These are phyloP conservation scores for Omphaloscelis lunosa DNA, from an alignment of 2,888 invertebrate genomes.

Conservation along the genomic window DNA sequence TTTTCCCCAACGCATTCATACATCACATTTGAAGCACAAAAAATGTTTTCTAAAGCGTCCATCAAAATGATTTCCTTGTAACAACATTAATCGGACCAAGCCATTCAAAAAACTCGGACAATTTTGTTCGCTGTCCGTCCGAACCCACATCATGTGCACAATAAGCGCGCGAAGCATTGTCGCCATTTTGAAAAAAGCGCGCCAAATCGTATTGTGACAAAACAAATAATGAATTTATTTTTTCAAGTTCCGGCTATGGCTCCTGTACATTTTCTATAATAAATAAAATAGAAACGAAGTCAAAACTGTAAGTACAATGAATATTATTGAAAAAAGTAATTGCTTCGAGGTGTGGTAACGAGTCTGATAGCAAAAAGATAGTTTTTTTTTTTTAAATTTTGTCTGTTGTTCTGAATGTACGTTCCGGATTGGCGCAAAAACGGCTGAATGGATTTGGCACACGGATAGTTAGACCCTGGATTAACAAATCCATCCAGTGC, in stretches of 20 bases:
- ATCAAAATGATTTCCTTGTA: slow-evolving; percentile 86
- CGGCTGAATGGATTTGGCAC: background rate
- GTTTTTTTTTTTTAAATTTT: background rate
- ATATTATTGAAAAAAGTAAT: background rate
- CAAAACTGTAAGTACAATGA: background rate
- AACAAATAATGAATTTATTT: slow-evolving; percentile 79
- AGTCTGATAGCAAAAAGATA: background rate
- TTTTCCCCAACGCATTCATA: slow-evolving; percentile 67
- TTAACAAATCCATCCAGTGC: too few relatives aligned
- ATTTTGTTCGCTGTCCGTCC: slow-evolving; percentile 77
- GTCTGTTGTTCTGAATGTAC: background rate
- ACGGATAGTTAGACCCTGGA: too few relatives aligned
- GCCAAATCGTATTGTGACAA: slow-evolving; percentile 80
- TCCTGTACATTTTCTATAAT: slow-evolving; percentile 28
- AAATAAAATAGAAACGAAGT: background rate
- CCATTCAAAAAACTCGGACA: slow-evolving; percentile 85
- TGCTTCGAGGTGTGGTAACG: background rate
- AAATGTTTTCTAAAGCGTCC: slow-evolving; percentile 83
- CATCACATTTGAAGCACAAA: slow-evolving; percentile 65
- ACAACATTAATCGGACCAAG: slow-evolving; percentile 82
- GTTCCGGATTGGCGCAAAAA: background rate
- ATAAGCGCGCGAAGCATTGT: slow-evolving; percentile 79
- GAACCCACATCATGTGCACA: slow-evolving; percentile 87
- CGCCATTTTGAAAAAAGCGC: slow-evolving; percentile 82
- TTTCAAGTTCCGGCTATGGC: slow-evolving; percentile 31